A percentile compares a stretch with the other conserved stretches of the same genome.
Evolutionary conservation across 2,888 invertebrate genomes (phyloP).

Genomic region (Epistrophe eligans): DNA sequence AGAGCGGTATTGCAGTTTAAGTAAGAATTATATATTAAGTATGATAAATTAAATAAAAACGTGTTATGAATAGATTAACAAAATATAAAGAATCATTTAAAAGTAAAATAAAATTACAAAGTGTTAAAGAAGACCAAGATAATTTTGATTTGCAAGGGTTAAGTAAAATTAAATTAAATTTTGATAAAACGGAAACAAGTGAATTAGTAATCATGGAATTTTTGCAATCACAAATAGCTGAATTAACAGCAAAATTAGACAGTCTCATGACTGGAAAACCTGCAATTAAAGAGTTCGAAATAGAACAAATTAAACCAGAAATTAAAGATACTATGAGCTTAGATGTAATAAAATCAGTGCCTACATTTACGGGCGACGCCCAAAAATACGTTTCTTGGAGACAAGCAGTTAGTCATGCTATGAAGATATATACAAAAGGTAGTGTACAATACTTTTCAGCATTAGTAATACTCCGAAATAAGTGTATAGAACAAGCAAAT

Average conservation of each 20-base stretch:
- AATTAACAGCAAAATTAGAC: slow-evolving; percentile 1
- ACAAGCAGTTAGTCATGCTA: neutral
- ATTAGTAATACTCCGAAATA: slow-evolving; percentile 12
- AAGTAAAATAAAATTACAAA: neutral
- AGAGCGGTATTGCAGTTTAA: slow-evolving; percentile 12
- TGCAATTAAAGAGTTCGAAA: slow-evolving; percentile 5
- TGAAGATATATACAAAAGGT: neutral
- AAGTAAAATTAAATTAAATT: neutral
- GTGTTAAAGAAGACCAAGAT: neutral
- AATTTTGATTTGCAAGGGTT: slow-evolving; percentile 3
- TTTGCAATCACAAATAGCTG: slow-evolving; percentile 5
- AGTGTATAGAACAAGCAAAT: slow-evolving; percentile 24
- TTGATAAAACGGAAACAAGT: neutral
- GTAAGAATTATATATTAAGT: neutral
- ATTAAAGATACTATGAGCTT: neutral
- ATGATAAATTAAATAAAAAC: neutral
- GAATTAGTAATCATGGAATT: neutral
- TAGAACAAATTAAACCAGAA: slow-evolving; percentile 2
- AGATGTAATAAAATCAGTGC: slow-evolving; percentile 6
- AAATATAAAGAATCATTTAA: slow-evolving; percentile 8
- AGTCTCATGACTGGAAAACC: slow-evolving; percentile 5
- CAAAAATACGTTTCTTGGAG: slow-evolving; percentile 7
- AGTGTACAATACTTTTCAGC: slow-evolving; percentile 20
- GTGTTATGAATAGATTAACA: slow-evolving; percentile 19
- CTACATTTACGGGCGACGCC: neutral